Base-by-base conservation (phyloP, 2,888 invertebrate species). In the Drosophila nr. perissopoda region DNA sequence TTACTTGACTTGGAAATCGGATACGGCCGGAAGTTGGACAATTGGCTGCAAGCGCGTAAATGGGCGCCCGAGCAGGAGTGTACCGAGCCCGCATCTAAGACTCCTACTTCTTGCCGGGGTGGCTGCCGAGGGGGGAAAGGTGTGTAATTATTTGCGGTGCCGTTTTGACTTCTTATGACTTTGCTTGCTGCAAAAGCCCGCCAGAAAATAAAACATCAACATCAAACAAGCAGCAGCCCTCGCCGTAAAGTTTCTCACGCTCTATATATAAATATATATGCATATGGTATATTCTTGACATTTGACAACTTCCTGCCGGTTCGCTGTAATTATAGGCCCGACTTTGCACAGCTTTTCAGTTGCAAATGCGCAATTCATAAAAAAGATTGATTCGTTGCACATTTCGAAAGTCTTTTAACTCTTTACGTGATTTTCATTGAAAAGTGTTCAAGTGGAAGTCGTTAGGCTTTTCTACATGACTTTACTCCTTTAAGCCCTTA, bases 401-500 rank as follows among this genome's bases (percentile, higher is more conserved):
- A 85, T 89, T 85, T 85, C 66, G 74, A 76, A 75, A 52, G 48
- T 49, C n/a, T 74, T 62, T 8, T 71, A 75, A 48, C 42, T 49
- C 25, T 74, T 62, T 8, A 54, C 16, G 60, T 66, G 68, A 81
- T 82, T 82, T 84, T 79, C 76, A 89, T 89, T 89, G 81, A 89
- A 89, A 89, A 89, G 89, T 89, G 89, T 89, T 89, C 89, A 81
- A 80, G 86, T 89, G 89, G 89, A 89, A 89, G 86, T 83, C 81
- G 79, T 89, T 89, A 71, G 88, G 90, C 89, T 88, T 89, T 90
- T 86, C 79, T 72, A 69, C 74, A 69, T 64, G 62, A 46, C 62
- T 67, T 78, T 69, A 72, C 66, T 80, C 65, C 75, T 74, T 74
- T 68, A 52, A 51, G 58, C 54, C 34, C 64, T 59, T 69, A 84